Evolutionary conservation across 2,113 vertebrate genomes (phyloP).

Genomic region (Felis catus): DNA sequence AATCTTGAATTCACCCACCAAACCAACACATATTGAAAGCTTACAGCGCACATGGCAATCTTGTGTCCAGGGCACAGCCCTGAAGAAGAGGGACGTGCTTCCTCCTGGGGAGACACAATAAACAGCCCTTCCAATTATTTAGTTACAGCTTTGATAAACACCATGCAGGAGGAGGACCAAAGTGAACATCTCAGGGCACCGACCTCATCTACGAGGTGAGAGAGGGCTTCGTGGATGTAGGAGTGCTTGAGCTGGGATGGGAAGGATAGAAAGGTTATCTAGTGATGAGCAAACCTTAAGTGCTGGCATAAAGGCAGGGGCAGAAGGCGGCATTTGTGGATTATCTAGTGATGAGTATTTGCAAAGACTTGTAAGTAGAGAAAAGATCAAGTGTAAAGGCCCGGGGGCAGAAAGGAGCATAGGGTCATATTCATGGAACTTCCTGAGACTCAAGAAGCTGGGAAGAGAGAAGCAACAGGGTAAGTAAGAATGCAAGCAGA

Average conservation of each 20-base stretch:
- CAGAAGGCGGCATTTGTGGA: not conserved
- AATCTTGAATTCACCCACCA: not conserved
- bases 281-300: not conserved
- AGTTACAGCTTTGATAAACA: not conserved
- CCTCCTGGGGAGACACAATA: not conserved
- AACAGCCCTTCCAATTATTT: not conserved
- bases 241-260: no score
- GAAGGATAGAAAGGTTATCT: not conserved
- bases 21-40: not conserved
- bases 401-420: not conserved
- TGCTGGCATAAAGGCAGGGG: not conserved
- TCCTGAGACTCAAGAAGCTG: not conserved
- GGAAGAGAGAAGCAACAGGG: not conserved
- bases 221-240: not conserved
- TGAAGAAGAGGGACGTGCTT: not conserved
- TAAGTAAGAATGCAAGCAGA: not conserved
- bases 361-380: not conserved
- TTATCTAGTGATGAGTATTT: not conserved
- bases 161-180: not conserved
- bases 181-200: not conserved
- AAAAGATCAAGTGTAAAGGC: not conserved
- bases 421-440: not conserved
- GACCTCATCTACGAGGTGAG: not conserved
- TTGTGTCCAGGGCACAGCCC: not conserved
- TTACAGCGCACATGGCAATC: not conserved